Evolutionary conservation across 2,797 vertebrate genomes (phyloP).

Genomic region (Avahi laniger): DNA sequence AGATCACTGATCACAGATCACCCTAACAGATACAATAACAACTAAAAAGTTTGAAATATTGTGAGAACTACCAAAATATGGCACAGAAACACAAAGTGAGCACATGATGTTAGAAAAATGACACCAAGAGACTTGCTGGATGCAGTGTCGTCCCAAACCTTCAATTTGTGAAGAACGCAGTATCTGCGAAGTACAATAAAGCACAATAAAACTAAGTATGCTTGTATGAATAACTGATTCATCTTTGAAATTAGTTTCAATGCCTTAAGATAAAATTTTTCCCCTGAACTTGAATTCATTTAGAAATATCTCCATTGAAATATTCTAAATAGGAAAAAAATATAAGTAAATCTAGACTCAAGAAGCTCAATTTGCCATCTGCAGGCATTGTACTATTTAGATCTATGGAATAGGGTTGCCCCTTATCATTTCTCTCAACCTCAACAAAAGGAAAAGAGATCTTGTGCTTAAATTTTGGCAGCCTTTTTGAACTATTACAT

Average conservation of each 20-base stretch:
- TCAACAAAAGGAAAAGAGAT: not conserved
- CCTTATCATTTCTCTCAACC: not conserved
- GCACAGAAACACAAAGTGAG: no score
- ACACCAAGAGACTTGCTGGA: no score
- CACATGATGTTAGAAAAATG: no score
- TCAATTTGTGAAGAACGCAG: no score
- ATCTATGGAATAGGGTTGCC: rapidly evolving
- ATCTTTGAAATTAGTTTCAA: not conserved
- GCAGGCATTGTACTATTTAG: not conserved
- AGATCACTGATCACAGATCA: no score
- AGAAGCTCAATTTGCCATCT: not conserved
- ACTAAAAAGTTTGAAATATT: no score
- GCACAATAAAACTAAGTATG: no score
- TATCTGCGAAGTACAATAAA: no score
- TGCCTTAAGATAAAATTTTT: no score
- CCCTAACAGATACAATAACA: no score
- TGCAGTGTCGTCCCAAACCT: no score
- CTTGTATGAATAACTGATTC: not conserved
- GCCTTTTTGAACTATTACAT: not conserved
- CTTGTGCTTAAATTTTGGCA: not conserved
- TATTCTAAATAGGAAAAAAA: not conserved
- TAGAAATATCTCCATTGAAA: not conserved
- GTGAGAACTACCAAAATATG: no score
- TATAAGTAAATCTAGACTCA: not conserved
- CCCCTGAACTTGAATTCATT: not conserved